These are phyloP conservation scores for Chrysolina oricalcia DNA, from an alignment of 2,888 invertebrate species.

Conservation along the genomic window DNA sequence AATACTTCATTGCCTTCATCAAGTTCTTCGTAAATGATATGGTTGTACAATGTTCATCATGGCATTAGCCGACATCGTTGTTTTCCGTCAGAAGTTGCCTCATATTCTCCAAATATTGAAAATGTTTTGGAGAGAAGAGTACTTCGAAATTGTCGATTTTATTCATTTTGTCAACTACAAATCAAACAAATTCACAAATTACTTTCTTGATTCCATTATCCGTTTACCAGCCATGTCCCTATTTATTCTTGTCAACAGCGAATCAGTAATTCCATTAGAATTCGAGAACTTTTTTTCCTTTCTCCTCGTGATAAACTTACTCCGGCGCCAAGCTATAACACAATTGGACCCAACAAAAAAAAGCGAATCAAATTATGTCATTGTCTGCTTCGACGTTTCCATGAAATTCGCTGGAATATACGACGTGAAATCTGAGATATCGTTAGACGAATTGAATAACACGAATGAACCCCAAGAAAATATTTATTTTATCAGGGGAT, in stretches of 20 bases:
- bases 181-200: too few relatives aligned
- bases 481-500: not conserved
- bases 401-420: not conserved
- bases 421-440: constrained; percentile 1
- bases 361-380: not conserved
- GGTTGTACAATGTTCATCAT: too few relatives aligned
- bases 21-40: too few relatives aligned
- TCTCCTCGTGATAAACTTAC: not conserved
- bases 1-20: too few relatives aligned
- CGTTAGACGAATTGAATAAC: constrained; percentile 7
- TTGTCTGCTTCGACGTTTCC: not conserved
- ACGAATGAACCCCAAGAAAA: not conserved
- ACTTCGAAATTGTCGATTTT: too few relatives aligned
- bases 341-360: not conserved
- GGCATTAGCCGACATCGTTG: too few relatives aligned
- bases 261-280: not conserved
- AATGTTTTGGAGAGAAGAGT: too few relatives aligned
- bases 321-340: not conserved
- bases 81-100: too few relatives aligned
- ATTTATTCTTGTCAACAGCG: not conserved
- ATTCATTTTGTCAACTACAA: too few relatives aligned
- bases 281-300: not conserved
- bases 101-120: too few relatives aligned
- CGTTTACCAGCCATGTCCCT: not conserved
- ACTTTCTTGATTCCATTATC: not conserved